Percentiles rank a stretch among this genome's conserved stretches.
Evolutionary conservation across 2,797 vertebrate species (phyloP).

Genomic region (Characodon lateralis): DNA sequence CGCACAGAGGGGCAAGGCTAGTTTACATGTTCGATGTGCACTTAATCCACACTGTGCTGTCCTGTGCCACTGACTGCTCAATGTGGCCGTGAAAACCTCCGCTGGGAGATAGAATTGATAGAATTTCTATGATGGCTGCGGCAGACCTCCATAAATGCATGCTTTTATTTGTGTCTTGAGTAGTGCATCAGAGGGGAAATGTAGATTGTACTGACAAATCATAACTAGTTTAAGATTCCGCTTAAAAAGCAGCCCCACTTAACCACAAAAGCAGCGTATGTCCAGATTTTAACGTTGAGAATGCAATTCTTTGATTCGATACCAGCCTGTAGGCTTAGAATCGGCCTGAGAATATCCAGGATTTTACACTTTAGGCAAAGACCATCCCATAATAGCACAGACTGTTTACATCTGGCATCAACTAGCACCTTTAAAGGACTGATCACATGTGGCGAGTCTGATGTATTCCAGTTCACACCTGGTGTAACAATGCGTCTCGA

Average conservation of each 20-base stretch:
- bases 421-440: neutral
- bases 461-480: conserved; percentile 5
- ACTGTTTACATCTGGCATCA: neutral
- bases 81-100: conserved; percentile 13
- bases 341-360: neutral
- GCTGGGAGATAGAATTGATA: conserved; percentile 26
- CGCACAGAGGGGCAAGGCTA: neutral
- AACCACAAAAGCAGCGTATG: neutral
- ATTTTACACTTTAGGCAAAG: neutral
- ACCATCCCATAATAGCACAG: neutral
- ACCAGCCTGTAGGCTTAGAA: neutral
- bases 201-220: conserved; percentile 9
- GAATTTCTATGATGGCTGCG: conserved; percentile 55
- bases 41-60: conserved; percentile 16
- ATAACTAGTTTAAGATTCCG: neutral
- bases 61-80: conserved; percentile 10
- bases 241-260: neutral
- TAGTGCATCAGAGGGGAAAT: conserved; percentile 29
- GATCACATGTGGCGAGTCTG: neutral
- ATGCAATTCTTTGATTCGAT: neutral
- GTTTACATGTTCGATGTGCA: conserved; percentile 23
- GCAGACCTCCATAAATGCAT: conserved; percentile 43
- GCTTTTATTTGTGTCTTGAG: conserved; percentile 50
- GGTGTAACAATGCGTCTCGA: neutral
- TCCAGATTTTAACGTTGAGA: neutral